These are phyloP conservation scores for Catagonus wagneri DNA, from an alignment of 2,113 vertebrate genomes.

Conservation along the genomic window DNA sequence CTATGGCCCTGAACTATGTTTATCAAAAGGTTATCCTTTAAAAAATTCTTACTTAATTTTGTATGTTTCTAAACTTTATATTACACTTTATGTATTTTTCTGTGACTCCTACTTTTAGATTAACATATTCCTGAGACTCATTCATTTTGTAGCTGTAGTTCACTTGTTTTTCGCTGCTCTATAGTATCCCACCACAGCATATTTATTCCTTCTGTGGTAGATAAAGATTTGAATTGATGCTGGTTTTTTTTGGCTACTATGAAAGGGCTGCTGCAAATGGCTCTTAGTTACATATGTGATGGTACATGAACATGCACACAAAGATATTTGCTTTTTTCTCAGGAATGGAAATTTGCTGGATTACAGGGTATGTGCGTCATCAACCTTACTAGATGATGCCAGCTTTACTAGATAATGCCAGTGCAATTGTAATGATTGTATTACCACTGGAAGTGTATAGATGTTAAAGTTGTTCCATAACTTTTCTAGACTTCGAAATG, in stretches of 20 bases:
- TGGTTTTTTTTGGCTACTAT: background rate
- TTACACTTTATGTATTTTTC: background rate
- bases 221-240: background rate
- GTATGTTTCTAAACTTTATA: slow-evolving; percentile 37
- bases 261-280: background rate
- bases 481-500: slow-evolving; percentile 4
- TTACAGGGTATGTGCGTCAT: background rate
- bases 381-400: background rate
- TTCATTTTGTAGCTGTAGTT: background rate
- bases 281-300: background rate
- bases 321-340: background rate
- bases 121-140: slow-evolving; percentile 17
- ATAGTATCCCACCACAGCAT: background rate
- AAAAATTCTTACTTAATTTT: background rate
- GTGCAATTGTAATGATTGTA: background rate
- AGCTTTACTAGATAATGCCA: background rate
- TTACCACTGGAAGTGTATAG: background rate
- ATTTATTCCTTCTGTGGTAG: background rate
- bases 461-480: background rate
- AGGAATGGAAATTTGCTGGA: background rate
- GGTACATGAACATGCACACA: background rate
- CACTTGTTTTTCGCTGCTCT: slow-evolving; percentile 47
- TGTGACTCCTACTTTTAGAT: slow-evolving; percentile 54
- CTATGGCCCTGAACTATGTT: background rate
- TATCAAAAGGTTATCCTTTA: background rate